Conservation (phyloP, 2,113 vertebrate genomes). For the Lepus timidus region DNA sequence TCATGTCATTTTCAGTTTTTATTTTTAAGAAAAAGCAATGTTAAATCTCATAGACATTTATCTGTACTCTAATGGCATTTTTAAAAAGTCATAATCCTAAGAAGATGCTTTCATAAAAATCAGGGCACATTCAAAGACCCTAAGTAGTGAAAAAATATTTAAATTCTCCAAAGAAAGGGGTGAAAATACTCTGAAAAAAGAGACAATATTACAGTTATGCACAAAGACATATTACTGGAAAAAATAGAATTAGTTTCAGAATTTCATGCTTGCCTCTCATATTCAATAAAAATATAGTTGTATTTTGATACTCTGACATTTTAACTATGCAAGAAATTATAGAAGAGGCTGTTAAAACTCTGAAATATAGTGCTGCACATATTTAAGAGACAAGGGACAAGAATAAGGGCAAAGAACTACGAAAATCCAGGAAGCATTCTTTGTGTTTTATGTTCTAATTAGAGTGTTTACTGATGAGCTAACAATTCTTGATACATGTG, state of each 20-base stretch:
- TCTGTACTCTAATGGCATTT: not conserved
- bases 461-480: not conserved
- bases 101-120: not conserved
- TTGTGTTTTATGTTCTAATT: not conserved
- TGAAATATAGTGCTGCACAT: not conserved
- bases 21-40: not conserved
- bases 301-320: not conserved
- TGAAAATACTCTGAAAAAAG: not conserved
- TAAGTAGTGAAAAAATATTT: not conserved
- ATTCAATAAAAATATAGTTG: not conserved
- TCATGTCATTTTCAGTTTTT: not conserved
- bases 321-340: not conserved
- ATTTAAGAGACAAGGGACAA: not conserved
- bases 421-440: not conserved
- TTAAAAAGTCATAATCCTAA: not conserved
- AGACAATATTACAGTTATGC: not conserved
- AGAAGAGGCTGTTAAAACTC: not conserved
- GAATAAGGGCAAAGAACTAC: not conserved
- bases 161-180: not conserved
- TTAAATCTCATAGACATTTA: not conserved
- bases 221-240: not conserved
- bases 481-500: not conserved
- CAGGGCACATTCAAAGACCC: not conserved
- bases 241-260: not conserved
- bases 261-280: not conserved